Conservation (phyloP, 2,888 invertebrate genomes). For the Tipula confusa region DNA sequence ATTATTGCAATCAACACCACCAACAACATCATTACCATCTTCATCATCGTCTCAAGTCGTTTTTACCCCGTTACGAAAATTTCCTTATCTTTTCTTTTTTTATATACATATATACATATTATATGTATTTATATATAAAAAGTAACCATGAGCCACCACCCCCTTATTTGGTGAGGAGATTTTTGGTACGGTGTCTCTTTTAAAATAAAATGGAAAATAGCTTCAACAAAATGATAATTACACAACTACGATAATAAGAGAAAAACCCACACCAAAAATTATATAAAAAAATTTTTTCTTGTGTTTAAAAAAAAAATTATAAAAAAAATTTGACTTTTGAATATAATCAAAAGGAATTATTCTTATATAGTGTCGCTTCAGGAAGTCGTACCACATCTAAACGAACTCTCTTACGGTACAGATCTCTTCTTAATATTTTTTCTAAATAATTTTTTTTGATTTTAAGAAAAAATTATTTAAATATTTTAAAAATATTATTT, state of each 20-base stretch:
- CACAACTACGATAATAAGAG: slow-evolving; percentile 30
- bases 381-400: slow-evolving; percentile 37
- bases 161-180: slow-evolving; percentile 21
- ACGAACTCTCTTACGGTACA: slow-evolving; percentile 35
- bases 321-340: slow-evolving; percentile 30
- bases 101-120: neutral
- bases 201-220: slow-evolving; percentile 26
- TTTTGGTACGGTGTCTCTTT: slow-evolving; percentile 30
- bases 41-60: slow-evolving; percentile 30
- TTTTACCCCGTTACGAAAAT: slow-evolving; percentile 26
- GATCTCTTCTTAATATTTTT: slow-evolving; percentile 28
- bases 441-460: neutral
- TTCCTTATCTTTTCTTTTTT: slow-evolving; percentile 27
- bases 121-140: neutral
- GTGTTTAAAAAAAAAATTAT: slow-evolving; percentile 12
- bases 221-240: slow-evolving; percentile 27
- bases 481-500: neutral
- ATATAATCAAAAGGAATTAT: slow-evolving; percentile 36
- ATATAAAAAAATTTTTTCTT: slow-evolving; percentile 14
- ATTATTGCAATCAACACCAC: no score
- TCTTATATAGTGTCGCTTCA: slow-evolving; percentile 38
- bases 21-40: slow-evolving; percentile 3
- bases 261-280: slow-evolving; percentile 27
- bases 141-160: slow-evolving; percentile 26
- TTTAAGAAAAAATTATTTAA: slow-evolving; percentile 21